Base-by-base conservation (phyloP, 2,797 vertebrate genomes). In the Mus spretus region DNA sequence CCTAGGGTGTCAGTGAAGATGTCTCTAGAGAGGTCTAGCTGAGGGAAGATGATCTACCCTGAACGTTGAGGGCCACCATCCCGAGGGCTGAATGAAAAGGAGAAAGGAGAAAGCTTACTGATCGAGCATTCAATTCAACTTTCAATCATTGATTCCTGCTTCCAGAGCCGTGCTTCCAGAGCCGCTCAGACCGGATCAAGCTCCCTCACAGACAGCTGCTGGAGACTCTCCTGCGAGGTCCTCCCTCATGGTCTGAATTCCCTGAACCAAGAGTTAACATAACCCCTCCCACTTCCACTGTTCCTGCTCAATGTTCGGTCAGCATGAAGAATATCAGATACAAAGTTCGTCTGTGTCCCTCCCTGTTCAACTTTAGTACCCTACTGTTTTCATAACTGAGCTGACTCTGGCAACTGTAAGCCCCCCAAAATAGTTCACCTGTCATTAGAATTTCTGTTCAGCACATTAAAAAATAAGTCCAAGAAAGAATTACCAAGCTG, bases 401-500 rank as follows among this genome's bases (percentile, higher is more conserved):
- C 88, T 67, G 74, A 15, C 59, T 95, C n/a, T 92, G 83, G 12
- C 22, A 90, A 59, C 59, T 72, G 7, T 83, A 67, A 88, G 37
- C 2, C 34, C 34, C 26, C 34, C 59, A 65, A 91, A 79, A 75
- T 87, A 13, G 75, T 84, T 96, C 28, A 59, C 8, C 37, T 77
- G 26, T 77, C 44, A 44, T 74, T 55, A 1, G 85, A 65, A 20
- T 74, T 90, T 93, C 53, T 79, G 31, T 31, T 95, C 87, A 85
- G 31, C 22, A 47, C 26, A 88, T 61, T 88, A 88, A 90, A 82
- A 89, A 96, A 79, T 88, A 79, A 86, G 31, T 6, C 12, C 31
- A 70, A 92, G 72, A 87, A 91, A 92, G 40, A 93, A 95, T 93
- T 79, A 57, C 15, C 37, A 80, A 78, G 72, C 34, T 74, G n/a